Conservation (phyloP, 2,888 invertebrate genomes). For the Thereva unica region DNA sequence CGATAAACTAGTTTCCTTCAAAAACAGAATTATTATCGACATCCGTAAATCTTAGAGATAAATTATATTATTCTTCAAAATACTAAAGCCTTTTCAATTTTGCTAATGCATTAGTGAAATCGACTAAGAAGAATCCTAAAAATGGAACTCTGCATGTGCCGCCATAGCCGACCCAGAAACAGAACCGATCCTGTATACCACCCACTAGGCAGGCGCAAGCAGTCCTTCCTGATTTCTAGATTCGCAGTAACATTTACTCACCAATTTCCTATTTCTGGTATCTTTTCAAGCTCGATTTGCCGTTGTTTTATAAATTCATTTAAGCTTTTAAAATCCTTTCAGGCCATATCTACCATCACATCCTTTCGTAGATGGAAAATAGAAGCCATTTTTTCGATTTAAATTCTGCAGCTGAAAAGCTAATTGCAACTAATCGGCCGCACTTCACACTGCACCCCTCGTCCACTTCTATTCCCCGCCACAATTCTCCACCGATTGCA, state of each 20-base stretch:
- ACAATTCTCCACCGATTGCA: slow-evolving; percentile 14
- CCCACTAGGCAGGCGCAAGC: too few relatives aligned
- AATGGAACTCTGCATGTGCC: too few relatives aligned
- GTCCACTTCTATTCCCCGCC: neutral
- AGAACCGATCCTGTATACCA: too few relatives aligned
- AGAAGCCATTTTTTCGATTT: slow-evolving; percentile 30
- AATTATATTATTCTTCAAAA: too few relatives aligned
- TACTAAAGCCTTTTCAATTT: too few relatives aligned
- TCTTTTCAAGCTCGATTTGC: slow-evolving; percentile 4
- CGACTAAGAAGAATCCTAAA: too few relatives aligned
- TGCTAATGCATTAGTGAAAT: too few relatives aligned
- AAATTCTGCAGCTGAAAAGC: slow-evolving; percentile 38
- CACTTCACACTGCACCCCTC: slow-evolving; percentile 37
- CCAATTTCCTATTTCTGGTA: slow-evolving; percentile 5
- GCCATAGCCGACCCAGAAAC: too few relatives aligned
- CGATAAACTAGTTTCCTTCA: too few relatives aligned
- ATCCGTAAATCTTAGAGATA: too few relatives aligned
- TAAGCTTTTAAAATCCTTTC: slow-evolving; percentile 20
- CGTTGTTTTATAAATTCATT: slow-evolving; percentile 21
- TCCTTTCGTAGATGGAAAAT: slow-evolving; percentile 17
- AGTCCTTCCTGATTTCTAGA: neutral
- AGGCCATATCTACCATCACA: slow-evolving; percentile 1
- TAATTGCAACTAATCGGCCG: slow-evolving; percentile 44
- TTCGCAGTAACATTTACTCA: slow-evolving; percentile 4
- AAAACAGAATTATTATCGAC: too few relatives aligned